These are phyloP conservation scores for Acanthopleura granulata DNA, from an alignment of 2,888 invertebrate species.

Conservation along the genomic window DNA sequence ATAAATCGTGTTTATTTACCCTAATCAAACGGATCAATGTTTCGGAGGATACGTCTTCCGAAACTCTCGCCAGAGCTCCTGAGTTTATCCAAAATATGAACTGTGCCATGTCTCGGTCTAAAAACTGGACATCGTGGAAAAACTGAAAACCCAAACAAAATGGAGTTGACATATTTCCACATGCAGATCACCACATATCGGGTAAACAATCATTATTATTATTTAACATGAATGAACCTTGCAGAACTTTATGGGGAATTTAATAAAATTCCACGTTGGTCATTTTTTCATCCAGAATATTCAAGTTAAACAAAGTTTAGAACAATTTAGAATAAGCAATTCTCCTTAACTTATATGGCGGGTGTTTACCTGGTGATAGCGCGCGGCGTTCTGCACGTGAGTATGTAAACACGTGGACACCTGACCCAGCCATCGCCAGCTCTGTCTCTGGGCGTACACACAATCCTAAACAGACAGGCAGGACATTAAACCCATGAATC, in stretches of 20 bases:
- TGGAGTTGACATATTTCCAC: neutral
- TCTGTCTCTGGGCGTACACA: conserved; percentile 55
- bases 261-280: no score
- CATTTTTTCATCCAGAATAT: no score
- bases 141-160: conserved; percentile 40
- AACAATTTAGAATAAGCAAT: no score
- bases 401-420: conserved; percentile 46
- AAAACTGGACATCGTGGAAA: conserved; percentile 52
- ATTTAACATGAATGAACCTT: no score
- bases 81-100: conserved; percentile 55
- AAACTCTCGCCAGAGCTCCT: conserved; percentile 42
- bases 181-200: no score
- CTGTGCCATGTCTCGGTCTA: conserved; percentile 52
- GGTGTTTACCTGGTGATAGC: neutral
- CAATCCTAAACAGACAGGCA: conserved; percentile 51
- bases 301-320: no score
- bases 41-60: conserved; percentile 48
- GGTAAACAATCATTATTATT: no score
- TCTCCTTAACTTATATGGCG: no score
- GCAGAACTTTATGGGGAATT: no score
- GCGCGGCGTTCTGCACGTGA: neutral
- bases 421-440: conserved; percentile 60
- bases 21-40: conserved; percentile 48
- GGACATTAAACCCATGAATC: neutral
- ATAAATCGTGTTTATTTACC: conserved; percentile 33